phyloP scores from a whole-genome alignment of 1,140 invertebrate genomes.

The Panagrolaimus sp. region DNA sequence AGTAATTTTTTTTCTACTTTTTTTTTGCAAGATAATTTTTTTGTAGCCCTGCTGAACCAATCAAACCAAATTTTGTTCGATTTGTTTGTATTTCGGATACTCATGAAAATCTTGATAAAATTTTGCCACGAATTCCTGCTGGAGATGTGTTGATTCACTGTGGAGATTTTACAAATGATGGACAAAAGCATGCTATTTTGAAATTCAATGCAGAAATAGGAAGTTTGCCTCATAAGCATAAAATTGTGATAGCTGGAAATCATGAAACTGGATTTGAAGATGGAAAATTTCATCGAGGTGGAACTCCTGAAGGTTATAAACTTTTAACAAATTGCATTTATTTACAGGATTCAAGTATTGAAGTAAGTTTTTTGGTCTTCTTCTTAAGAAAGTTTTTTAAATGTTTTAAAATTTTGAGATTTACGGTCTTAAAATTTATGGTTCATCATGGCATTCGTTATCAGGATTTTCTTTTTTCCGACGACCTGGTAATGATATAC shows the following conservation, averaged over 20 bases:
- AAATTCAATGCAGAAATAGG: conserved; percentile 67
- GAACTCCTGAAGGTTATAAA: conserved; percentile 47
- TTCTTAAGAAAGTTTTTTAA: conserved; percentile 14
- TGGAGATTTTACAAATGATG: conserved; percentile 77
- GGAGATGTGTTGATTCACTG: conserved; percentile 71
- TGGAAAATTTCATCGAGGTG: conserved; percentile 31
- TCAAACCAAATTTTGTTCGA: conserved; percentile 26
- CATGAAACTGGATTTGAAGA: conserved; percentile 77
- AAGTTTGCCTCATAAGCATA: conserved; percentile 71
- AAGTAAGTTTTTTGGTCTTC: too few relatives aligned
- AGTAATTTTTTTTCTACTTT: too few relatives aligned
- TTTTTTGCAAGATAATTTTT: too few relatives aligned
- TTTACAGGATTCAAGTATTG: conserved; percentile 51
- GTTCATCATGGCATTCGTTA: conserved; percentile 66
- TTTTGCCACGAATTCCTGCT: conserved; percentile 34
- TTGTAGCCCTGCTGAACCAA: conserved; percentile 30
- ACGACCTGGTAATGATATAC: conserved; percentile 65
- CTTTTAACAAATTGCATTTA: conserved; percentile 51
- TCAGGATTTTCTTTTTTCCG: conserved; percentile 40
- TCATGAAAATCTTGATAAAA: conserved; percentile 39
- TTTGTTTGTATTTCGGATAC: conserved; percentile 50
- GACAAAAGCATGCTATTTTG: conserved; percentile 69
- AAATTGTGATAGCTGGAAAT: conserved; percentile 81
- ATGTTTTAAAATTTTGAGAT: conserved; percentile 29
- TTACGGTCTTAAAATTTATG: conserved; percentile 50